A percentile compares a stretch with the other conserved stretches of the same genome.
Conservation (phyloP, 1,140 invertebrate species). For the Eufriesea mexicana region DNA sequence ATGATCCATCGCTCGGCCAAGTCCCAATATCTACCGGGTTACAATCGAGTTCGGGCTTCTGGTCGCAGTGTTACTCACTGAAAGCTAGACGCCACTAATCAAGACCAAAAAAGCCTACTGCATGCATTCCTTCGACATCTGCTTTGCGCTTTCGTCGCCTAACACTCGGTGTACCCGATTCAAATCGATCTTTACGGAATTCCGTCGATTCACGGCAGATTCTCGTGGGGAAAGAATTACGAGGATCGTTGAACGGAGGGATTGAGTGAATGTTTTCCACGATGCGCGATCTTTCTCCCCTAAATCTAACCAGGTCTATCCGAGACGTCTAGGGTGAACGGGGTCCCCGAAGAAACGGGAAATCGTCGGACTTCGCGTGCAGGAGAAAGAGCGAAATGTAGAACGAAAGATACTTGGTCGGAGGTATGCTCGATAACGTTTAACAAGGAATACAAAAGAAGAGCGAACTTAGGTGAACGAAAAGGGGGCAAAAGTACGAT, state of each 20-base stretch:
- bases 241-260: not conserved
- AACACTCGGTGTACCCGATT: not conserved
- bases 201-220: not conserved
- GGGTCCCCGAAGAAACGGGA: not conserved
- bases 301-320: not conserved
- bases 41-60: constrained; percentile 41
- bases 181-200: not conserved
- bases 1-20: constrained; percentile 26
- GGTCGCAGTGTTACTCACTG: constrained; percentile 43
- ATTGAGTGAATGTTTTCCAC: not conserved
- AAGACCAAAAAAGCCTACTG: constrained; percentile 59
- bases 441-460: not conserved
- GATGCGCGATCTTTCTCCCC: not conserved
- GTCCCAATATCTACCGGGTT: constrained; percentile 18
- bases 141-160: not conserved
- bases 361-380: not conserved
- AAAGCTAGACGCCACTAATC: constrained; percentile 56
- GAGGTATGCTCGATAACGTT: too few relatives aligned
- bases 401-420: not conserved
- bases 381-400: not conserved
- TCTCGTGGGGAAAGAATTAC: not conserved
- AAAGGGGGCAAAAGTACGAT: not conserved
- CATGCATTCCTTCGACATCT: constrained; percentile 49
- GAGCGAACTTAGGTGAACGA: not conserved
- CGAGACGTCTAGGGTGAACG: not conserved